Evolutionary conservation across 2,888 invertebrate genomes (phyloP), one percentile per base, ranked within the genome.

Genomic region (Latrodectus elegans): DNA sequence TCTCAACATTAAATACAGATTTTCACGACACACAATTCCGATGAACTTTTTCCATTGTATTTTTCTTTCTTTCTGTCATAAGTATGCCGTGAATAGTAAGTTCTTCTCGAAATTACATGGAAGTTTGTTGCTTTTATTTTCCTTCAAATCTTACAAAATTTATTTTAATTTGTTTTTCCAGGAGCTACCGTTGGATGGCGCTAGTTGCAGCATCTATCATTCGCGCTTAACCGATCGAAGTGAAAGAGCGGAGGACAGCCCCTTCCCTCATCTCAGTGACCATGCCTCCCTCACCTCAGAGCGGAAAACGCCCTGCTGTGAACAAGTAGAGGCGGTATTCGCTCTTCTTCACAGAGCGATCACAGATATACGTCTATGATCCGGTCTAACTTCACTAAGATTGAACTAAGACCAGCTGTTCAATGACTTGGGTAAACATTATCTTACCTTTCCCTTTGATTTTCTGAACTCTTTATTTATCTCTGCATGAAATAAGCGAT

Each of bases 291-390:
- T 67, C 52, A 53, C 65, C 80, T 77, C 86, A 87, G 67, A 81
- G 67, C 72, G 77, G 86, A 87, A 87, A 87, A 87, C 86, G 86
- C 86, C 86, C 86, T 65, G 86, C 53, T 52, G 71, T 10, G 76
- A 76, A 65, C 71, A 53, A 75, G 38, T 49, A 75, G 15, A 26
- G 73, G 22, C 74, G 67, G 49, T 53, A 71, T 38, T 49, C 52
- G 74, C 78, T 76, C 80, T 53, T 65, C 71, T 55, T 4, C 60
- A 71, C 71, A 70, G 51, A 55, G 71, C 17, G 67, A 70, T 65
- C 38, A 60, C 26, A 80, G 65, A 64, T 22, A 17, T 49, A 38
- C 49, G 8, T 60, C n/a, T 60, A 15, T n/a, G 60, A 60, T 15
- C 12, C 26, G 15, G 65, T 11, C 64, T 9, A 65, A 11, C 60